Base-by-base conservation (phyloP, 2,888 invertebrate genomes). In the Amphiduros pacificus region DNA sequence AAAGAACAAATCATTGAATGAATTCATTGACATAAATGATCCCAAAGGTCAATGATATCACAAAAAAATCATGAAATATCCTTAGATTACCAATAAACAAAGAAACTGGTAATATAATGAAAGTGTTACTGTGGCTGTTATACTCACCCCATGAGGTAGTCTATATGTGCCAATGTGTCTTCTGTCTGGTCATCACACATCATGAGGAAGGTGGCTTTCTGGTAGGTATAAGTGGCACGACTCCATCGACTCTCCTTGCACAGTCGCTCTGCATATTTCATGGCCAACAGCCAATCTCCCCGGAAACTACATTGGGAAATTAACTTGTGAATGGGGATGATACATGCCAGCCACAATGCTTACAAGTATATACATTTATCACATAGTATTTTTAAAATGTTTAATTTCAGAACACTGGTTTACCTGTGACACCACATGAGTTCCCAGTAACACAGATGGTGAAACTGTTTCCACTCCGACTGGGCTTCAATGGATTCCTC, bases 171-270 rank as follows among this genome's bases (percentile, higher is more conserved):
- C 55, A 82, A 65, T 9, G 79, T 77, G 11, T 79, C 77, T 44
- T 77, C 77, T 4, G 77, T 74, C 1, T 65, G 63, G 11, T 87
- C 86, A 50, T 84, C 84, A 64, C 88, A 85, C 89, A 93, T 92
- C 69, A 91, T 85, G 78, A 94, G 85, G 75, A 94, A 88, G 0
- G 90, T 89, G 1, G 93, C 94, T 75, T 91, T 90, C 74, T 93
- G 91, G 83, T 96, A 98, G 52, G 90, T 89, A 82, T 96, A 96
- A 58, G 94, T 91, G 1, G 94, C 92, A 58, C 89, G 88, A 1
- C 95, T 96, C 97, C 97, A 98, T 57, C 90, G 88, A 76, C 93
- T 94, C 70, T 91, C 88, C 58, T 89, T 86, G 1, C 90, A 85
- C 55, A 96, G 85, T 59, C 85, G 85, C 55, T 87, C 86, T 0